Conservation (phyloP, 1,140 invertebrate species). For the Drosophila nigromelanica region DNA sequence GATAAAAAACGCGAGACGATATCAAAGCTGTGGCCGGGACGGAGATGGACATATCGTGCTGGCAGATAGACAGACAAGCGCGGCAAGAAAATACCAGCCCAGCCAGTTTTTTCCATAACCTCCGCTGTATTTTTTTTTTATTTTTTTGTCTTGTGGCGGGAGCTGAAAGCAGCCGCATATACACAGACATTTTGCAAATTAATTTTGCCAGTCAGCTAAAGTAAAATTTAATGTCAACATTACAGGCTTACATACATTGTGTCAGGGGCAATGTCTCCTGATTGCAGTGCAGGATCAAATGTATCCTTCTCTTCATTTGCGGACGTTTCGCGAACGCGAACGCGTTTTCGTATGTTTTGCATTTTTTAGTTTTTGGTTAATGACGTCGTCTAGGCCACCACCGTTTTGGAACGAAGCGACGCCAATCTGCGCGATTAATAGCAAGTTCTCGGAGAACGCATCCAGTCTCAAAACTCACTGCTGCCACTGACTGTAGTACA, state of each 20-base stretch:
- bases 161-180: constrained; percentile 37
- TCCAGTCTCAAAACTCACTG: constrained; percentile 9
- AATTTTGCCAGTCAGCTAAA: constrained; percentile 1
- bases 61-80: constrained; percentile 57
- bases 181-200: constrained; percentile 21
- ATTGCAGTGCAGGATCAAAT: not conserved
- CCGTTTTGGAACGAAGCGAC: constrained; percentile 3
- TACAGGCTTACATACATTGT: constrained; percentile 24
- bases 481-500: constrained; percentile 24
- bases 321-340: not conserved
- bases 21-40: constrained; percentile 15
- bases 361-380: constrained; percentile 9
- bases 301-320: constrained; percentile 2
- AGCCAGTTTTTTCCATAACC: constrained; percentile 60
- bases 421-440: constrained; percentile 16
- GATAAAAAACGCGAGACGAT: constrained; percentile 8
- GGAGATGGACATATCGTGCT: constrained; percentile 57
- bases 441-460: constrained; percentile 13
- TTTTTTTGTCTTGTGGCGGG: constrained; percentile 25
- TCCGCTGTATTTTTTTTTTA: constrained; percentile 17
- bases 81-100: constrained; percentile 30
- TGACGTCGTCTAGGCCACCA: constrained; percentile 1
- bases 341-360: constrained; percentile 6
- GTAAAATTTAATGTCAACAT: constrained; percentile 34
- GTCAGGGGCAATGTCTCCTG: not conserved